Percentiles rank a stretch among this genome's conserved stretches.
phyloP scores from a whole-genome alignment of 2,113 vertebrate genomes.

The Saimiri boliviensis region DNA sequence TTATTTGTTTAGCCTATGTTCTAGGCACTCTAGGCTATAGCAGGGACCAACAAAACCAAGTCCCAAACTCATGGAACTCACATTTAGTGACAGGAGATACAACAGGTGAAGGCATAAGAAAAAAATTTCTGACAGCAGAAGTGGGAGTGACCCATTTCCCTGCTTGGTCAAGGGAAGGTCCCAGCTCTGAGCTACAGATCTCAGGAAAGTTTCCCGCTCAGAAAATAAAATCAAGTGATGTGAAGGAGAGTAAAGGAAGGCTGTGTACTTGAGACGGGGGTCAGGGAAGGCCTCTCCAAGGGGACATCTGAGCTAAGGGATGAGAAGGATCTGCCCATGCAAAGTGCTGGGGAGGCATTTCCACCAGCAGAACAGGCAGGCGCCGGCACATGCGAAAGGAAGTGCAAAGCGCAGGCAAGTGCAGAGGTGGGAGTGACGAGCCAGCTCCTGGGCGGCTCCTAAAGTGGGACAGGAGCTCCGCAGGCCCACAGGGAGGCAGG shows the following conservation, averaged over 20 bases:
- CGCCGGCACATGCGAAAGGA: fast-evolving
- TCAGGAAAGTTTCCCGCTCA: not conserved
- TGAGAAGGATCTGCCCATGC: not conserved
- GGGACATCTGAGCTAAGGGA: not conserved
- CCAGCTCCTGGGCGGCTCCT: not conserved
- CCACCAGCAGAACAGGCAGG: not conserved
- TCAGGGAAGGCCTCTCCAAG: not conserved
- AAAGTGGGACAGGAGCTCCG: not conserved
- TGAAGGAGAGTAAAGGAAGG: not conserved
- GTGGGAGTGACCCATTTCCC: not conserved
- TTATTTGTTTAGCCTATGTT: not conserved
- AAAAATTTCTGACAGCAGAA: not conserved
- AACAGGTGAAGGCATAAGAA: not conserved
- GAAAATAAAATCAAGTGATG: not conserved
- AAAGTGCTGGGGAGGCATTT: not conserved
- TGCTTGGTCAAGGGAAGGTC: not conserved
- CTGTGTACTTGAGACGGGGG: not conserved
- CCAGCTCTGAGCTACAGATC: not conserved
- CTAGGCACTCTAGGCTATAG: not conserved
- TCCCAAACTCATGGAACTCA: not conserved
- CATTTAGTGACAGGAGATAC: not conserved
- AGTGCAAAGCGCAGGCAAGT: not conserved
- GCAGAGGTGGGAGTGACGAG: not conserved
- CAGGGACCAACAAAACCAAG: not conserved
- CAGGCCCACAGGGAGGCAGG: not conserved